These are phyloP conservation scores for Chauna torquata DNA, from an alignment of 2,113 vertebrate genomes.

Conservation along the genomic window DNA sequence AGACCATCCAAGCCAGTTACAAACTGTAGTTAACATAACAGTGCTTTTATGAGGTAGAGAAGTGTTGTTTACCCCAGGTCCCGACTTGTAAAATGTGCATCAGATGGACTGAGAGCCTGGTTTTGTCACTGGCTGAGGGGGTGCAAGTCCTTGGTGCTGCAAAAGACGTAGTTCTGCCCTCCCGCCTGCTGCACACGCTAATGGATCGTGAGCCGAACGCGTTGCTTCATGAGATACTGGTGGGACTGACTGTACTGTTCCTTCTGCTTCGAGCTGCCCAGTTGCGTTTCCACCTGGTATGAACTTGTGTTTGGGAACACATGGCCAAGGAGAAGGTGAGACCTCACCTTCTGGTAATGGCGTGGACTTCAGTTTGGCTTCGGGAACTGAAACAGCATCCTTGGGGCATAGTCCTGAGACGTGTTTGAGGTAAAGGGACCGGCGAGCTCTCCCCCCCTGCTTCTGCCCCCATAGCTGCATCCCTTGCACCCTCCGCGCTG, in stretches of 20 bases:
- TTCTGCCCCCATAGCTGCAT: background rate
- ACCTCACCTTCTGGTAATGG: background rate
- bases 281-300: background rate
- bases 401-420: rapidly evolving
- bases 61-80: background rate
- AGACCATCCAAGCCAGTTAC: background rate
- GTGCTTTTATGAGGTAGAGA: background rate
- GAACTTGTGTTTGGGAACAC: background rate
- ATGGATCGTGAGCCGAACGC: rapidly evolving
- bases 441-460: background rate
- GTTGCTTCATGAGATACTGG: rapidly evolving
- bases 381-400: background rate
- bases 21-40: background rate
- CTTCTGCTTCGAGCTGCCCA: background rate
- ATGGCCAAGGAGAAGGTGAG: background rate
- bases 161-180: background rate
- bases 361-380: background rate
- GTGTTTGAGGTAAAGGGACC: background rate
- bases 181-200: background rate
- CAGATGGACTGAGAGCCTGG: background rate
- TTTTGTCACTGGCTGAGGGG: background rate
- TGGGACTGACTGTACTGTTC: background rate
- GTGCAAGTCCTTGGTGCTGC: background rate
- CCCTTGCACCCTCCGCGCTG: rapidly evolving
- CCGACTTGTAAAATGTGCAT: background rate